Conservation (phyloP, 35 echinoderm and acorn worm genomes). For the Holothuria glaberrima region DNA sequence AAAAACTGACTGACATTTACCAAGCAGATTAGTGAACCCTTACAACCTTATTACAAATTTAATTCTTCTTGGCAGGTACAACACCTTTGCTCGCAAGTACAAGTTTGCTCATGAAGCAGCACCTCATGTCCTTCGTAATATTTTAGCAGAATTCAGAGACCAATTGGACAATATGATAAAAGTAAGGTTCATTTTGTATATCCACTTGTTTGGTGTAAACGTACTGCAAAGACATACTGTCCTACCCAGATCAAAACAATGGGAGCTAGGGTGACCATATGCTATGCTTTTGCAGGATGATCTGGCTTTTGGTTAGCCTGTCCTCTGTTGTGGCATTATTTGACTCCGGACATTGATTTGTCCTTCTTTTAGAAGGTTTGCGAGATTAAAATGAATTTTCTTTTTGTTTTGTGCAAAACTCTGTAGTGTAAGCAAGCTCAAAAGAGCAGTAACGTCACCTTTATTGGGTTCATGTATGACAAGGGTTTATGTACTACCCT, state of each 20-base stretch:
- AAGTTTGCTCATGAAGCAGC: conserved; percentile 46
- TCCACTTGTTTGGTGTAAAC: too few species aligned
- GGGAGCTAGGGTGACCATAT: background rate
- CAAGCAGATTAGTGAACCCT: background rate
- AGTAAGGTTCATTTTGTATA: background rate
- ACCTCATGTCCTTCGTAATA: conserved; percentile 22
- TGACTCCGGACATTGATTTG: too few species aligned
- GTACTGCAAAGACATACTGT: too few species aligned
- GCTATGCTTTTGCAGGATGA: background rate
- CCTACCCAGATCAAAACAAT: background rate
- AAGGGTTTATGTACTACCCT: too few species aligned
- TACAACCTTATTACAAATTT: background rate
- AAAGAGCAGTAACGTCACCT: background rate
- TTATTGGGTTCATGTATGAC: too few species aligned
- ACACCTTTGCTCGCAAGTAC: conserved; percentile 21
- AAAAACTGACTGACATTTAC: too few species aligned
- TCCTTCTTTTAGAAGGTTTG: background rate
- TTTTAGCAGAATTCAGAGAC: conserved; percentile 46
- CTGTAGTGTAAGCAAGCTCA: background rate
- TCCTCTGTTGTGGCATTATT: too few species aligned
- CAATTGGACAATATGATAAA: conserved; percentile 52
- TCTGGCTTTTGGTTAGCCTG: too few species aligned
- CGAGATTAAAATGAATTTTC: background rate
- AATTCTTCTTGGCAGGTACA: conserved; percentile 41
- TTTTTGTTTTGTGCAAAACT: background rate